Base-by-base conservation (phyloP, 2,888 invertebrate genomes). In the Oscheius sp. region DNA sequence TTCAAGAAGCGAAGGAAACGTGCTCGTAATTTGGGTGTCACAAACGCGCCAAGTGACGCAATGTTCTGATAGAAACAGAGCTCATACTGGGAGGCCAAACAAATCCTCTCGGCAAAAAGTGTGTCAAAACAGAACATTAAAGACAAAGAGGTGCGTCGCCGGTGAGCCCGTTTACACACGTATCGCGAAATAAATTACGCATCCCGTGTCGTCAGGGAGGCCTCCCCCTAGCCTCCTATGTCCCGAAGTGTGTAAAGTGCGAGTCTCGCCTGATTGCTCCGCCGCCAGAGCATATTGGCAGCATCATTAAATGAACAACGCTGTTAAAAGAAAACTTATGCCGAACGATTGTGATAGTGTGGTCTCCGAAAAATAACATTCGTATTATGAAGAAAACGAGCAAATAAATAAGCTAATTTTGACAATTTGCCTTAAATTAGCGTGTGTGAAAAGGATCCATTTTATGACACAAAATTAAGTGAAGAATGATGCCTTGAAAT, bases 171-270 rank as follows among this genome's bases (percentile, higher is more conserved):
- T 57, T 68, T 68, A 68, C 68, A 68, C 68, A 63, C 63, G 53
- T 35, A 53, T 68, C 35, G 35, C 35, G 68, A 68, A 68, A 68
- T 68, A 68, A 68, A 68, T 68, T 68, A 68, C 55, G 68, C 68
- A 53, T 63, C 42, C 42, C 63, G 63, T 63, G 63, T 63, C 63
- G 63, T 63, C 63, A 50, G 47, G 29, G 55, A 42, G 42, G 42
- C 4, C 4, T 7, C 42, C 7, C 42, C 59, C 35, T 32, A 60
- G 29, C 68, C 68, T 55, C 55, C 68, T 68, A 68, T 68, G 68
- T 68, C 68, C 68, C 68, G 55, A 55, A 68, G 68, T 68, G 68
- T 68, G 68, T 68, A 68, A 68, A 68, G 68, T 68, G 68, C 68
- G 68, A 68, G 51, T 68, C 55, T 68, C 68, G 68, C 68, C 68